Evolutionary conservation across 2,888 invertebrate genomes (phyloP), one percentile per base, ranked within the genome.

Genomic region (Tenthredo distinguenda): DNA sequence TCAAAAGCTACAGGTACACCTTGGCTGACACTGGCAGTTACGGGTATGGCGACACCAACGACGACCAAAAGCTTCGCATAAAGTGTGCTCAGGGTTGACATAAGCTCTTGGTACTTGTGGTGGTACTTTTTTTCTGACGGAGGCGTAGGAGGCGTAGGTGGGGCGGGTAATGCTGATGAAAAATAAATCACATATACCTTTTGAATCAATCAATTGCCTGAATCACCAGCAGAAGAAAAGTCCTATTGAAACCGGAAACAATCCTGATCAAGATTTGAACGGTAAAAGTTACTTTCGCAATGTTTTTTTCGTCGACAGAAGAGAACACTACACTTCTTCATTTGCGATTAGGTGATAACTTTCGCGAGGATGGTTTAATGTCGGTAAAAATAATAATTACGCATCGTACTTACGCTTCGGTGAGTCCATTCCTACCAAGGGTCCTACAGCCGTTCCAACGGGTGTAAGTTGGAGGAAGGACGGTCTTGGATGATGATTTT

Each of bases 11-110:
- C 95, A 26, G 97, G 96, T 37, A 98, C 97, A 89, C 96, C 96
- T 77, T 96, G 95, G 4, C 97, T 97, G 87, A 98, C 96, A 82
- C 97, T 97, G 94, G 98, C 97, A 3, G 98, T 97, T 86, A 98
- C 96, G 3, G 98, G 98, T 90, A 98, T 96, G 21, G 98, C 97
- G 62, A 98, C 95, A 10, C 98, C 98, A 87, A 97, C 94, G 6
- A 98, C 96, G 18, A 98, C 97, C 86, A 98, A 93, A 18, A 98
- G 94, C 92, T 98, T 98, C 85, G 97, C 97, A 93, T 98, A 98
- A 43, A 98, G 94, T 2, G 97, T 91, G 87, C 92, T 92, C 83
- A 92, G 89, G 65, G 91, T 92, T 34, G 93, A 92, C 77, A 92
- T 90, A 84, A 93, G 89, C 86, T 91, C 90, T 68, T 83, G 83